Conservation (phyloP, 2,888 invertebrate species). For the Capitulum mitella region DNA sequence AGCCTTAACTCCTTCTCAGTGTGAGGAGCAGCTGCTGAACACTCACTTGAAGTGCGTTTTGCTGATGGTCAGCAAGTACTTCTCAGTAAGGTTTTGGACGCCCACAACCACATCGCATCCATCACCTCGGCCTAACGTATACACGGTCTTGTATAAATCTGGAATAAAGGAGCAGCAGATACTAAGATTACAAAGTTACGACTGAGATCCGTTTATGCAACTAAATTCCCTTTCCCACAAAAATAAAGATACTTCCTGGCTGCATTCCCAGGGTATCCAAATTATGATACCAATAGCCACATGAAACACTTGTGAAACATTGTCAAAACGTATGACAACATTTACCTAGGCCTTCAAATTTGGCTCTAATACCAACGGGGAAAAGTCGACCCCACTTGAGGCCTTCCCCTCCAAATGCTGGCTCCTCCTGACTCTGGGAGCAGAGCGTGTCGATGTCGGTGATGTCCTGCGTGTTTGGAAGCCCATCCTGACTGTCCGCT, state of each 20-base stretch:
- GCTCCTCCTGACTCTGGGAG: background rate
- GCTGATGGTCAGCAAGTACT: conserved; percentile 25
- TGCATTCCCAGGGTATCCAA: background rate
- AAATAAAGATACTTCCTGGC: background rate
- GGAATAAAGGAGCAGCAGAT: background rate
- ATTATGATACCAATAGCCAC: background rate
- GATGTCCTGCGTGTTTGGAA: conserved; percentile 12
- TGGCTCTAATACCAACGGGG: background rate
- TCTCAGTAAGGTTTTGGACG: background rate
- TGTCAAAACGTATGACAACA: no score
- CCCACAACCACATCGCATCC: background rate
- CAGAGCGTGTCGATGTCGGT: background rate
- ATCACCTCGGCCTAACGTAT: background rate
- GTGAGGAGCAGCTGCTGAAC: background rate
- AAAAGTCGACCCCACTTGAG: conserved; percentile 11
- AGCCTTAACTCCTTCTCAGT: no score
- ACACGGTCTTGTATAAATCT: background rate
- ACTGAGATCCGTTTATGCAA: background rate
- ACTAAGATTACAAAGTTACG: background rate
- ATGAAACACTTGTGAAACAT: background rate
- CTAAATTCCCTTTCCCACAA: background rate
- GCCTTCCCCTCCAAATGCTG: no score
- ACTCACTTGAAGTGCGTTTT: conserved; percentile 16
- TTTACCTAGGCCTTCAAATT: background rate
- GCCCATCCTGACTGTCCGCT: background rate